Base-by-base conservation (phyloP, 2,888 invertebrate species). In the Drosophila infuscata region DNA sequence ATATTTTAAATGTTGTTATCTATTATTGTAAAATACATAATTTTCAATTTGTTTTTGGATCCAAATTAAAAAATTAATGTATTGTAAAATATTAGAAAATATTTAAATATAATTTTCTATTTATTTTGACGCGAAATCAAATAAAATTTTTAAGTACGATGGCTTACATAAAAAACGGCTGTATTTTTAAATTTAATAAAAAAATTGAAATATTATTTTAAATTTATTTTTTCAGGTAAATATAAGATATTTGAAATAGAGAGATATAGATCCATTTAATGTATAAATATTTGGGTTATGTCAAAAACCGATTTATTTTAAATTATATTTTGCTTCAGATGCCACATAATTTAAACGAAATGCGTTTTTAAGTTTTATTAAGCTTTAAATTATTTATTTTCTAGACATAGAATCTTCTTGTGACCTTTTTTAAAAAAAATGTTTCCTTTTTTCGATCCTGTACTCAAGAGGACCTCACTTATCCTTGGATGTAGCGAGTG, bases 401-500 rank as follows among this genome's bases (percentile, higher is more conserved):
- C 11, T 20, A 0, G 20, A 15, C 15, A 48, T 2, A 25, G 25
- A 25, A 8, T 29, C 5, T 0, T 9, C 29, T 1, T 48, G 25
- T 8, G 8, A 49, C 4, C 48, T 17, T 29, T 25, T 29, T 25
- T 25, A 0, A 25, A 9, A 15, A 9, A 29, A 48, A 4, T 3
- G 20, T 1, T 29, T 29, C 8, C n/a, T 41, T 29, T 48, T 3
- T 9, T 30, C 49, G 29, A 3, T 49, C 1, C 9, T 29, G 5
- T 5, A 49, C 6, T n/a, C 51, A 5, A n/a, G 17, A 11, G 29
- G 30, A 17, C 29, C 36, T 30, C 17, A 38, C 43, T 12, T 17
- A 2, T 33, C 20, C 11, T 29, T 35, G 17, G 29, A 56, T 61
- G 33, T 58, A 20, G 58, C 74, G 64, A 61, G 65, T 74, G 56